phyloP scores from a whole-genome alignment of 2,888 invertebrate genomes.

The Chymomyza amoena region DNA sequence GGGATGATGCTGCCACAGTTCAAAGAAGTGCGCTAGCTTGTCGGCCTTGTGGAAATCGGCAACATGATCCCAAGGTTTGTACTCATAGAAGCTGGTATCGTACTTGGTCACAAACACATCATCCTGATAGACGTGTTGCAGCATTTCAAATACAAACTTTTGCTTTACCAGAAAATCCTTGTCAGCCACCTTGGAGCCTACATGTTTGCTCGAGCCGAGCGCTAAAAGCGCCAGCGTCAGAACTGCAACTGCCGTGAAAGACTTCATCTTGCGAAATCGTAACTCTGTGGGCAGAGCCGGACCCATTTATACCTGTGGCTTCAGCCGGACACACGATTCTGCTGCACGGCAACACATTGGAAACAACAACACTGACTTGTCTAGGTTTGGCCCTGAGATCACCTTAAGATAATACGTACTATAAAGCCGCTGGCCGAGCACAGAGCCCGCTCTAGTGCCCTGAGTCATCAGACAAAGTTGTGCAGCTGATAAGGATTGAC shows the following conservation, averaged over 20 bases:
- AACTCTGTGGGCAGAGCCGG: slow-evolving; percentile 17
- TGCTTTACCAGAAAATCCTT: slow-evolving; percentile 80
- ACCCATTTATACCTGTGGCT: slow-evolving; percentile 52
- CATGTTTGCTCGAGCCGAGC: slow-evolving; percentile 58
- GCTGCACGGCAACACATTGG: not conserved
- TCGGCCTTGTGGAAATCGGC: slow-evolving; percentile 82
- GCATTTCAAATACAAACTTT: slow-evolving; percentile 80
- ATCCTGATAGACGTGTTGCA: slow-evolving; percentile 83
- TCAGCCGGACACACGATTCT: not conserved
- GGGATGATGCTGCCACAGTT: slow-evolving; percentile 81
- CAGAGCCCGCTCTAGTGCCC: too few relatives aligned
- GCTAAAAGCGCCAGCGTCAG: slow-evolving; percentile 65
- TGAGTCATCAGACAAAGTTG: not conserved
- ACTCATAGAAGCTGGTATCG: slow-evolving; percentile 81
- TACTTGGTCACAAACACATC: slow-evolving; percentile 75
- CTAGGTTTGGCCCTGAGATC: not conserved
- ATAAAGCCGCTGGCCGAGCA: not conserved
- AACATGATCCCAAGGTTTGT: slow-evolving; percentile 81
- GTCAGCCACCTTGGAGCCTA: slow-evolving; percentile 79
- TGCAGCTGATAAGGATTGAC: not conserved
- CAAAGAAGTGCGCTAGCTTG: slow-evolving; percentile 81
- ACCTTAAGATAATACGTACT: not conserved
- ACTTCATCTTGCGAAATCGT: slow-evolving; percentile 76
- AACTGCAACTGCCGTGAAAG: slow-evolving; percentile 71
- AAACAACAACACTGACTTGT: not conserved